Conservation (phyloP, 2,797 vertebrate genomes). For the Sebastes diploproa region DNA sequence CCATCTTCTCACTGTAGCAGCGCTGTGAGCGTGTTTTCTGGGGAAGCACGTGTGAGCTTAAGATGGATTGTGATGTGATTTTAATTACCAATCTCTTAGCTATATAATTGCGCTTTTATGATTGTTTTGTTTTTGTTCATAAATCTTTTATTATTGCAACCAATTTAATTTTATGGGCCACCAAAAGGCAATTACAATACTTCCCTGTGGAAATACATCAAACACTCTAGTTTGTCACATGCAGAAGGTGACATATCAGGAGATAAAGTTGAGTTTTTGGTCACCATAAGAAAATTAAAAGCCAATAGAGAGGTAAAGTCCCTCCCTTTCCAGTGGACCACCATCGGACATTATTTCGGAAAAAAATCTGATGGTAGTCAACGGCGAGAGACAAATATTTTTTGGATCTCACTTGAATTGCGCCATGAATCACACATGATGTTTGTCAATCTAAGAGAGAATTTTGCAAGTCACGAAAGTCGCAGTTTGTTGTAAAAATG, state of each 20-base stretch:
- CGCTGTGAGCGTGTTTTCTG: not conserved
- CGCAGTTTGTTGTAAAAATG: too few species aligned
- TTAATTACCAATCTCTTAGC: conserved; percentile 1
- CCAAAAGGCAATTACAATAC: not conserved
- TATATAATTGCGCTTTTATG: not conserved
- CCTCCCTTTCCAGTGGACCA: too few species aligned
- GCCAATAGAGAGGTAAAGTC: not conserved
- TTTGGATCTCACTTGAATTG: too few species aligned
- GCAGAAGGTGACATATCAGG: not conserved
- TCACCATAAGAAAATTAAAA: not conserved
- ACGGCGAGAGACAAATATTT: too few species aligned
- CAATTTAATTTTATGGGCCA: not conserved
- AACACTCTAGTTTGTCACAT: not conserved
- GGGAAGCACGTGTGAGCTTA: not conserved
- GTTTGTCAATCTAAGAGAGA: too few species aligned
- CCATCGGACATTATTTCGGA: too few species aligned
- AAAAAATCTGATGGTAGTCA: too few species aligned
- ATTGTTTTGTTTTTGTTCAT: conserved; percentile 8
- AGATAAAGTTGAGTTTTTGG: not conserved
- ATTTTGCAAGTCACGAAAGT: too few species aligned
- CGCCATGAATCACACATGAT: too few species aligned
- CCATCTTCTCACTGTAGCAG: not conserved
- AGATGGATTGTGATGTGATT: conserved; percentile 1
- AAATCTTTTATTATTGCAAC: not conserved
- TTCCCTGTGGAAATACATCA: not conserved